Conservation (phyloP, 2,113 vertebrate species). For the Uropsilus gracilis region DNA sequence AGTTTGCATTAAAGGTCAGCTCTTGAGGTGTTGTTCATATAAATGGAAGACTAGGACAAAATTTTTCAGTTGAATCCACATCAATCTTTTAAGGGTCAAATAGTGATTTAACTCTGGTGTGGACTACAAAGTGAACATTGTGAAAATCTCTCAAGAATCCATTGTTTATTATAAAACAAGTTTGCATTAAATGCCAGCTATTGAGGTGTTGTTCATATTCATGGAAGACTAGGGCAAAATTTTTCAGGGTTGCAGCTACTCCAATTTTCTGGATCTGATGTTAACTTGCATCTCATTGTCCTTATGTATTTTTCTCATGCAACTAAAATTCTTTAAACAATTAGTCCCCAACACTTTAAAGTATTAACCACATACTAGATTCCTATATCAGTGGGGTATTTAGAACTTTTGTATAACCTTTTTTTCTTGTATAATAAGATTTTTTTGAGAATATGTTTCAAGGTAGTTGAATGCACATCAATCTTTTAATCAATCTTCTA, state of each 20-base stretch:
- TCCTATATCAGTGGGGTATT: neutral
- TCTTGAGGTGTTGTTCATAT: neutral
- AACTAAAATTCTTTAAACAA: neutral
- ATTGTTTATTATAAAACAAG: neutral
- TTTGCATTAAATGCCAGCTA: neutral
- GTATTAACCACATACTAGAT: neutral
- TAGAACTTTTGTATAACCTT: neutral
- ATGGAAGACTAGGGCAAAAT: neutral
- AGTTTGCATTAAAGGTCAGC: neutral
- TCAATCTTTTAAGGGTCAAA: no score
- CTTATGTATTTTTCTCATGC: neutral
- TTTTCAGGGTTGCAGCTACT: neutral
- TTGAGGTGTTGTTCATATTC: neutral
- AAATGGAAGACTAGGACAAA: neutral
- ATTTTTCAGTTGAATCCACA: neutral
- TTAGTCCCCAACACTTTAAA: neutral
- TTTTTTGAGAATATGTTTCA: constrained; percentile 31
- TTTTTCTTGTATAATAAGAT: neutral
- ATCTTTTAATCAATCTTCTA: neutral
- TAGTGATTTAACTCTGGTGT: neutral
- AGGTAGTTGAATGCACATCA: neutral
- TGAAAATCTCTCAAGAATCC: neutral
- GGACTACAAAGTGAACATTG: neutral
- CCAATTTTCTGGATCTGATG: neutral
- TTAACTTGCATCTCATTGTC: neutral